Conservation (phyloP, 2,888 invertebrate species). For the Cynaeus angustus region DNA sequence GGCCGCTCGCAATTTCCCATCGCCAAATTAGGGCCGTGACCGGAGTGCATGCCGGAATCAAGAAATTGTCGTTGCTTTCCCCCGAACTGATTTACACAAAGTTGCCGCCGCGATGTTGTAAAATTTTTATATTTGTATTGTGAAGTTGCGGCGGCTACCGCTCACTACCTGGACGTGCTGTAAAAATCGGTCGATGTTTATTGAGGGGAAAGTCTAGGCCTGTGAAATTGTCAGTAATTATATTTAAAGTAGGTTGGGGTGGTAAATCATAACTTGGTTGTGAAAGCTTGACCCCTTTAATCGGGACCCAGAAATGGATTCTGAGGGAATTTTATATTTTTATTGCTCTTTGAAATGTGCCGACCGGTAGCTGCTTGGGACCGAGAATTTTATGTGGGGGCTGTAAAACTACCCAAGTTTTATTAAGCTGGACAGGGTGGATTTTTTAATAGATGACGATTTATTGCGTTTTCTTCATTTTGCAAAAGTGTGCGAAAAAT, state of each 20-base stretch:
- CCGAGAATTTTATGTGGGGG: constrained; percentile 41
- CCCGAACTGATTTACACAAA: constrained; percentile 1
- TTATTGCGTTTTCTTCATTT: constrained; percentile 2
- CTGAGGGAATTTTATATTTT: constrained; percentile 47
- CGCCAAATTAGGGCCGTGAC: constrained; percentile 71
- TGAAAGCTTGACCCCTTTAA: constrained; percentile 46
- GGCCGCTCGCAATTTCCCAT: constrained; percentile 72
- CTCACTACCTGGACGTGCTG: constrained; percentile 47
- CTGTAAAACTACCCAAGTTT: constrained; percentile 28
- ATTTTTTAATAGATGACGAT: constrained; percentile 14
- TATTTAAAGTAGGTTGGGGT: constrained; percentile 47
- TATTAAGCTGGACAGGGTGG: constrained; percentile 9
- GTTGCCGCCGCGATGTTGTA: constrained; percentile 14
- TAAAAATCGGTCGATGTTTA: constrained; percentile 50
- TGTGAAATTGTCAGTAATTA: constrained; percentile 39
- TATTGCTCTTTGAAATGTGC: constrained; percentile 45
- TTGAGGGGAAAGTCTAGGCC: constrained; percentile 48
- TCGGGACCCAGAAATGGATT: constrained; percentile 36
- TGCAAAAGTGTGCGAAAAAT: no score
- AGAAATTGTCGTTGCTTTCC: constrained; percentile 5
- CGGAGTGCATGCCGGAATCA: constrained; percentile 59
- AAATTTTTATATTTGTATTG: constrained; percentile 15
- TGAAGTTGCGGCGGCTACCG: constrained; percentile 16
- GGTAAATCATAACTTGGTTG: constrained; percentile 48
- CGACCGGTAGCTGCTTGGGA: constrained; percentile 41